A percentile compares a stretch with the other conserved stretches of the same genome.
Evolutionary conservation across 1,140 invertebrate species (phyloP).

Genomic region (Acromyrmex heyeri): DNA sequence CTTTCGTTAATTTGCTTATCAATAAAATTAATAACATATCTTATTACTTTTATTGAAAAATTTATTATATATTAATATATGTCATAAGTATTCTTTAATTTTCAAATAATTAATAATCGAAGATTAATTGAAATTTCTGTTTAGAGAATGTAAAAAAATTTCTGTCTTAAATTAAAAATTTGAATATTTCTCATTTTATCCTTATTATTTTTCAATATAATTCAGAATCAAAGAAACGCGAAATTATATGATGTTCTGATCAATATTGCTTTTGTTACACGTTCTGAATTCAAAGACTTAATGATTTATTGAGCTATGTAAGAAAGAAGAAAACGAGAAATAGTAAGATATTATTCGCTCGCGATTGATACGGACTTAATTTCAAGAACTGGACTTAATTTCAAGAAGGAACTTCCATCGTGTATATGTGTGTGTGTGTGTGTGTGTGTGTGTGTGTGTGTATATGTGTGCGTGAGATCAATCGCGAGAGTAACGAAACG

Average conservation of each 20-base stretch:
- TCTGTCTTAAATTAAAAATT: background rate
- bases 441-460: no score
- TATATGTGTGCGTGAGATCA: background rate
- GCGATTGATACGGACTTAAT: background rate
- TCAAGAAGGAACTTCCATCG: background rate
- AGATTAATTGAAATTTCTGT: background rate
- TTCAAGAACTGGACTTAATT: background rate
- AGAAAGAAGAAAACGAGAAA: background rate
- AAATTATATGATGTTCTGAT: background rate
- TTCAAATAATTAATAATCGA: background rate
- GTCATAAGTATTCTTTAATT: background rate
- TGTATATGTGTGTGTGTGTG: no score
- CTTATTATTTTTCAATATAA: background rate
- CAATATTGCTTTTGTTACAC: constrained; percentile 1
- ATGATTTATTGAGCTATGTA: background rate
- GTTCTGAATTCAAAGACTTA: background rate
- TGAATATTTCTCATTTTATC: no score
- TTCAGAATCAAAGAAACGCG: background rate
- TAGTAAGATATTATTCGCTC: background rate
- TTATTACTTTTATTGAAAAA: constrained; percentile 1
- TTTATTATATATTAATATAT: background rate
- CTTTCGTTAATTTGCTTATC: background rate
- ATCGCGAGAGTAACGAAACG: background rate
- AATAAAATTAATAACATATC: background rate
- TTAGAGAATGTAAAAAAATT: background rate